Base-by-base conservation (phyloP, 92 coral and sea anemone species). In the Heteractis magnifica region DNA sequence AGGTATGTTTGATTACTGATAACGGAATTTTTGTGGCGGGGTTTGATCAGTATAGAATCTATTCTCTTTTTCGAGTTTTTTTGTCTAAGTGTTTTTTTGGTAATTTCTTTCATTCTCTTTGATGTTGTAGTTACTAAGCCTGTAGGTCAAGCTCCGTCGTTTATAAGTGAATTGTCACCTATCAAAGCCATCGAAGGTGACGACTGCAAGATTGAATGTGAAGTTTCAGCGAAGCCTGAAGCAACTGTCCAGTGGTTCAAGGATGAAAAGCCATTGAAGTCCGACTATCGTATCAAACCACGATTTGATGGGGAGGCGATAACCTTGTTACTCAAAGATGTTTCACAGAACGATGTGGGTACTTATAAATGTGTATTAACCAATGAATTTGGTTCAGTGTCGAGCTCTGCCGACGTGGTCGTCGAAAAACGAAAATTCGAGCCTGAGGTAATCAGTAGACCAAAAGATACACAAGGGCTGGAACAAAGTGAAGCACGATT, bases 401-500 rank as follows among this genome's bases (percentile, higher is more conserved):
- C 95, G 0, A 86, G 96, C 84, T 72, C 88, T 68, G 98, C 94
- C 52, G 77, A 71, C 51, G 70, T 96, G 50, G 82, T 51, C 15
- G 90, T 96, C 7, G 72, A 78, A 48, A 91, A 75, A 14, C 70
- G 83, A 18, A 72, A 44, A 13, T 77, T 83, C 51, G 91, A 90
- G 76, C 99, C 99, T 49, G 94, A 90, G 77, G 89, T 96, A 75
- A 81, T 89, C 73, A 95, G 86, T n/a, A 92, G 92, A 76, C 77
- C 92, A 90, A 86, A 84, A 71, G 94, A 90, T 48, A 78, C 84
- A 15, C 92, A 94, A 65, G 93, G 88, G 14, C 74, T 88, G 6
- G 98, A 96, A 73, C 92, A 92, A 6, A 93, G 89, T n/a, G 86
- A 81, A 73, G 98, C 98, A 5, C 73, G 85, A 72, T 94, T 96